phyloP scores from a whole-genome alignment of 2,113 vertebrate species.

The Rhynchomys soricoides region DNA sequence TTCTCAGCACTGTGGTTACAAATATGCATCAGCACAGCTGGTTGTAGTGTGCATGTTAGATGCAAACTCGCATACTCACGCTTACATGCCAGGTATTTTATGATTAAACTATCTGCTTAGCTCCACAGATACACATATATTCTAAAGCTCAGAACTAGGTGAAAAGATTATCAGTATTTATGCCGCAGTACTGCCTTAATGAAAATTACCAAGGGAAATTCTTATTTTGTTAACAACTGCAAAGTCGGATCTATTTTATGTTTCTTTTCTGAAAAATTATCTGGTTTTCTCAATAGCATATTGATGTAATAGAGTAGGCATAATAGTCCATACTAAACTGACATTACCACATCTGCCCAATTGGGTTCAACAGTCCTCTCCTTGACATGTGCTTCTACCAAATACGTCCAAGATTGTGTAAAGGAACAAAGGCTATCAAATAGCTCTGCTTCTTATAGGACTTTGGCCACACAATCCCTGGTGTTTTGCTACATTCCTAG shows the following conservation, averaged over 20 bases:
- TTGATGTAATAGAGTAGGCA: background rate
- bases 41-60: background rate
- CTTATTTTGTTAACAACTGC: conserved; percentile 3
- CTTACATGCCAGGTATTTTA: background rate
- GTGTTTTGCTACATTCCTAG: background rate
- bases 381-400: background rate
- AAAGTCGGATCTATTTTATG: background rate
- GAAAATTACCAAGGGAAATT: background rate
- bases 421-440: background rate
- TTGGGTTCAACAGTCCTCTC: background rate
- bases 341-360: background rate
- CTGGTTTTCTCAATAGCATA: conserved; percentile 15
- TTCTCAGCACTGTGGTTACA: background rate
- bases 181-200: background rate
- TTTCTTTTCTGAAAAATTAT: conserved; percentile 13
- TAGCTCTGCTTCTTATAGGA: background rate
- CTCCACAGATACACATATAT: background rate
- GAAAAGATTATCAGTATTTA: background rate
- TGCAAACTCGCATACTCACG: background rate
- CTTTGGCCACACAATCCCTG: background rate
- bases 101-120: too few relatives aligned
- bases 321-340: background rate
- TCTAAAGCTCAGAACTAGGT: background rate
- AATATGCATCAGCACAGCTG: background rate
- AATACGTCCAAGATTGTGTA: background rate